Percentiles rank a stretch among this genome's conserved stretches.
Conservation (phyloP, 2,888 invertebrate genomes). For the Serripes groenlandicus region DNA sequence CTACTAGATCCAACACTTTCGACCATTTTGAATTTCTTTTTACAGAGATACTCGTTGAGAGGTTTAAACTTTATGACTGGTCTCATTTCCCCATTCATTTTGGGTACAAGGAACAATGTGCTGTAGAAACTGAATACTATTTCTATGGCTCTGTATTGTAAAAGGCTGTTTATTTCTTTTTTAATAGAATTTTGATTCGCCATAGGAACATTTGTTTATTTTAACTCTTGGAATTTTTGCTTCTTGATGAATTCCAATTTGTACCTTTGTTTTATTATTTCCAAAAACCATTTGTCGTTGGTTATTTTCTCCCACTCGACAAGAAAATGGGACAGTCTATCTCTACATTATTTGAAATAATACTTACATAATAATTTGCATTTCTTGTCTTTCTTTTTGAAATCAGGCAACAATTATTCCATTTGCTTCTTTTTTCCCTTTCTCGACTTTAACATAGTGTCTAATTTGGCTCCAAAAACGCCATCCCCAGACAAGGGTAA, state of each 20-base stretch:
- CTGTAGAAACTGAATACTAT: constrained; percentile 59
- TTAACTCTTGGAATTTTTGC: constrained; percentile 28
- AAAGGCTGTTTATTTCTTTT: constrained; percentile 34
- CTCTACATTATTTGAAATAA: too few species aligned
- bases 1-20: constrained; percentile 44
- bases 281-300: constrained; percentile 37
- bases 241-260: constrained; percentile 37
- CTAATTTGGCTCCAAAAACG: too few species aligned
- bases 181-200: constrained; percentile 18
- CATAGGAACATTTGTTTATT: constrained; percentile 10
- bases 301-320: constrained; percentile 40
- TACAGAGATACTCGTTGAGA: constrained; percentile 52
- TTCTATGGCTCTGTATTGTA: constrained; percentile 50
- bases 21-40: constrained; percentile 53
- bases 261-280: constrained; percentile 32
- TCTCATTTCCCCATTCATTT: constrained; percentile 39
- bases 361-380: too few species aligned
- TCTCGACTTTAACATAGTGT: too few species aligned
- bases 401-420: too few species aligned
- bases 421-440: too few species aligned
- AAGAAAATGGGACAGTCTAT: constrained; percentile 27
- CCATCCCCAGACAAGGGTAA: too few species aligned
- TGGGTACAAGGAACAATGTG: constrained; percentile 43
- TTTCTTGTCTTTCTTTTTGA: too few species aligned
- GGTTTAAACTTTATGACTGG: constrained; percentile 47